Conservation (phyloP, 1,140 invertebrate genomes). For the Pseudomyrmex gracilis region DNA sequence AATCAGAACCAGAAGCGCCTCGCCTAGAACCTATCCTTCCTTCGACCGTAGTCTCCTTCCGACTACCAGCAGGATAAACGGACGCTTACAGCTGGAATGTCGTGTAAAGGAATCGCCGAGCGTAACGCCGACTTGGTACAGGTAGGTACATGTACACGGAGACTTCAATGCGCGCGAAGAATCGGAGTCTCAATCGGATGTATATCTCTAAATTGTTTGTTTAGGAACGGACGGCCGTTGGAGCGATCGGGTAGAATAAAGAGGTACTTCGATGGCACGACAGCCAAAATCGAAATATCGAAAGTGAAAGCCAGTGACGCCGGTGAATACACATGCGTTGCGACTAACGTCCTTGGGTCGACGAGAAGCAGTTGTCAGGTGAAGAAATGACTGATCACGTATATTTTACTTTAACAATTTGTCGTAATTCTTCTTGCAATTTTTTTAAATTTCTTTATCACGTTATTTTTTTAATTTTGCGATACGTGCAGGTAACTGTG, state of each 20-base stretch:
- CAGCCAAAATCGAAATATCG: slow-evolving; percentile 85
- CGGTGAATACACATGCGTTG: slow-evolving; percentile 90
- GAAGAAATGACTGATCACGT: slow-evolving; percentile 3
- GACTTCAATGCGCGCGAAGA: neutral
- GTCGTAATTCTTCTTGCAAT: neutral
- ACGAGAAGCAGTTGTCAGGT: slow-evolving; percentile 78
- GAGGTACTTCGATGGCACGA: slow-evolving; percentile 80
- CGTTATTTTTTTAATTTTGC: slow-evolving; percentile 3
- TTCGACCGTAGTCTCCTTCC: slow-evolving; percentile 82
- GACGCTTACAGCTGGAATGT: slow-evolving; percentile 86
- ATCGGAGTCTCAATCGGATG: no score
- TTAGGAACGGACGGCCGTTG: slow-evolving; percentile 86
- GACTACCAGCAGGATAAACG: slow-evolving; percentile 85
- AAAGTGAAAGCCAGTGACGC: slow-evolving; percentile 85
- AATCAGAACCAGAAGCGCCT: slow-evolving; percentile 83
- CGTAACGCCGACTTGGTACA: slow-evolving; percentile 88
- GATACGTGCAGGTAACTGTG: slow-evolving; percentile 72
- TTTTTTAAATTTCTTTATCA: neutral
- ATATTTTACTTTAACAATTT: neutral
- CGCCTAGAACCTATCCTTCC: slow-evolving; percentile 83
- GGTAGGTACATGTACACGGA: slow-evolving; percentile 73
- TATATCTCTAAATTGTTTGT: slow-evolving; percentile 30
- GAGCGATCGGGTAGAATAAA: slow-evolving; percentile 81
- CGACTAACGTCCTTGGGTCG: slow-evolving; percentile 86
- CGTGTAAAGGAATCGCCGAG: slow-evolving; percentile 86